Evolutionary conservation across 2,797 vertebrate genomes (phyloP), one percentile per base, ranked within the genome.

Genomic region (Etheostoma nigrum): DNA sequence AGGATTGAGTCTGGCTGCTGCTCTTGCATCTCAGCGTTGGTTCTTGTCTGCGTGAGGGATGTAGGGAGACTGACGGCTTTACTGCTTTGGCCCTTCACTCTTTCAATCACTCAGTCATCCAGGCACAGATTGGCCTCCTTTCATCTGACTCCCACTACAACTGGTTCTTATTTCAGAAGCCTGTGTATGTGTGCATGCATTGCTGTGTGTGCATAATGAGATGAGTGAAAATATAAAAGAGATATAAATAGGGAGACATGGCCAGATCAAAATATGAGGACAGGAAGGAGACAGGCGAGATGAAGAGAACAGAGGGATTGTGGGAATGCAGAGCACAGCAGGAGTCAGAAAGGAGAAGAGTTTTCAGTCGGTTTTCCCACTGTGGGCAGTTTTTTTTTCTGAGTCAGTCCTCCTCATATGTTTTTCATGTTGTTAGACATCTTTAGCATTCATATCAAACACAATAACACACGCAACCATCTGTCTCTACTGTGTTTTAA

Each of bases 11-110:
- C 84, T 89, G 86, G 85, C 84, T 76, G 84, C 78, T 4, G 60
- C 71, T 81, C 63, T 51, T 42, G 47, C 72, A 45, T 81, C 82
- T 84, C 76, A 64, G 76, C 5, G 36, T 87, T 89, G 88, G 79
- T 87, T 89, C 84, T 84, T 42, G 67, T 89, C 89, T 86, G 78
- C 71, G 76, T 90, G 88, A 88, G 86, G 61, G 67, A 74, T 78
- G 76, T 44, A 65, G 83, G 89, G 75, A 87, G 91, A 89, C 76
- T 85, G 89, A 93, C 91, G 91, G 90, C 81, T 93, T 93, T 92
- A 92, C 89, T 81, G 88, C 88, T 86, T 86, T 90, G 91, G 91
- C 86, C 79, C 87, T 83, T 83, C 82, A 78, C 83, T 89, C 82
- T 45, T 73, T 91, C 90, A 88, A 76, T 90, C 91, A 89, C 70